These are phyloP conservation scores for Tupiocoris notatus DNA, from an alignment of 2,888 invertebrate species.

Conservation along the genomic window DNA sequence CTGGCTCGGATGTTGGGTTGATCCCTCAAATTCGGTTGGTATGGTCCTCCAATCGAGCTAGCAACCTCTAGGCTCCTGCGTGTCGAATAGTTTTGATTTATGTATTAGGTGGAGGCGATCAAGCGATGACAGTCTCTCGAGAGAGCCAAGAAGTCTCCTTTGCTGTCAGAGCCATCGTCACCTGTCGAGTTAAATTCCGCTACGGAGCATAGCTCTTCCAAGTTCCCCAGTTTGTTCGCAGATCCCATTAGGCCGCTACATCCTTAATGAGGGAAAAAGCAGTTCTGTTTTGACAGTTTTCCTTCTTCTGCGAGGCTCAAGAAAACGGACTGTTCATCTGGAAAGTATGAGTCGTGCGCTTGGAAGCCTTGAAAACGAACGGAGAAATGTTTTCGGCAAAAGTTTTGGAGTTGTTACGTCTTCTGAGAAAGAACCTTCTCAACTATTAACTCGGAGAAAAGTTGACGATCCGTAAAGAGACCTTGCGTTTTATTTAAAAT, in stretches of 20 bases:
- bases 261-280: slow-evolving; percentile 32
- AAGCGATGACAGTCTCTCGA: not conserved
- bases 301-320: not conserved
- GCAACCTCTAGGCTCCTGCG: too few species aligned
- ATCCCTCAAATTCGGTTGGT: too few species aligned
- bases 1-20: too few species aligned
- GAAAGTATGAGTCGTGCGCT: not conserved
- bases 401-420: too few species aligned
- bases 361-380: too few species aligned
- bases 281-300: slow-evolving; percentile 19
- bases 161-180: not conserved
- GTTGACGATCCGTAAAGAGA: too few species aligned
- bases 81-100: not conserved
- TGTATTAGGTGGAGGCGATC: not conserved
- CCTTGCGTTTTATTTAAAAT: too few species aligned
- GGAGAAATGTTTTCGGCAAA: too few species aligned
- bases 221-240: slow-evolving; percentile 10
- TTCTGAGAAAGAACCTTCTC: too few species aligned
- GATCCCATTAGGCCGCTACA: slow-evolving; percentile 34
- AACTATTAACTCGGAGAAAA: too few species aligned
- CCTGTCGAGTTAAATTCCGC: not conserved
- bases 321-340: not conserved
- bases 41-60: too few species aligned
- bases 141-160: not conserved
- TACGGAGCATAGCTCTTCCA: not conserved